A percentile compares a stretch with the other conserved stretches of the same genome.
Conservation (phyloP, 2,113 vertebrate genomes). For the Heptranchias perlo region DNA sequence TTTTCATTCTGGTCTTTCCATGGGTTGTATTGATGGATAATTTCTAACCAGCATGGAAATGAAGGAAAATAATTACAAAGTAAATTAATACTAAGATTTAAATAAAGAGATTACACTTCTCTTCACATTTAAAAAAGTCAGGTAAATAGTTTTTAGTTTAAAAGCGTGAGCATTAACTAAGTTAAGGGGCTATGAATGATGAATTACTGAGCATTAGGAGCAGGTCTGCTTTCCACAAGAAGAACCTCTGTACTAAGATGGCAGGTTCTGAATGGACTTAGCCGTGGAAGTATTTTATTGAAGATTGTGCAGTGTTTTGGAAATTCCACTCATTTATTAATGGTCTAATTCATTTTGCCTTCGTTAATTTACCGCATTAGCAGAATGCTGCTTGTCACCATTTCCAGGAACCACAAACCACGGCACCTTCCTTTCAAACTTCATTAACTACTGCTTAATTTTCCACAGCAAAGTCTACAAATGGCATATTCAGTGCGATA, state of each 20-base stretch:
- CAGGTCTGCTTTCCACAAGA: not conserved
- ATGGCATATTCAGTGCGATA: not conserved
- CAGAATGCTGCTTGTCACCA: not conserved
- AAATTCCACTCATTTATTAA: not conserved
- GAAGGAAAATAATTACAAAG: not conserved
- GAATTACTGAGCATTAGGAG: not conserved
- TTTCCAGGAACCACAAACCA: not conserved
- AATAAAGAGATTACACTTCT: not conserved
- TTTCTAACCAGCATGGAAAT: not conserved
- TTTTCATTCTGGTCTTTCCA: not conserved
- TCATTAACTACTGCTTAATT: not conserved
- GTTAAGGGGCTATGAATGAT: not conserved
- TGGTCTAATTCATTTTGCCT: not conserved
- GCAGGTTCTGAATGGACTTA: not conserved
- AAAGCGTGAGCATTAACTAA: not conserved
- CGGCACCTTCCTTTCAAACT: not conserved
- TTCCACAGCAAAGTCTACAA: not conserved
- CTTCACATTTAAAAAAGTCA: not conserved
- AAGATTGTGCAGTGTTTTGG: not conserved
- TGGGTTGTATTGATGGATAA: not conserved
- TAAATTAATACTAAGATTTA: not conserved
- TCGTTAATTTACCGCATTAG: not conserved
- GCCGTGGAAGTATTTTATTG: not conserved
- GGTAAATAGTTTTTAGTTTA: not conserved
- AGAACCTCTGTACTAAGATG: not conserved